These are phyloP conservation scores for Drosophila sordidapex DNA, from an alignment of 2,888 invertebrate genomes.

Conservation along the genomic window DNA sequence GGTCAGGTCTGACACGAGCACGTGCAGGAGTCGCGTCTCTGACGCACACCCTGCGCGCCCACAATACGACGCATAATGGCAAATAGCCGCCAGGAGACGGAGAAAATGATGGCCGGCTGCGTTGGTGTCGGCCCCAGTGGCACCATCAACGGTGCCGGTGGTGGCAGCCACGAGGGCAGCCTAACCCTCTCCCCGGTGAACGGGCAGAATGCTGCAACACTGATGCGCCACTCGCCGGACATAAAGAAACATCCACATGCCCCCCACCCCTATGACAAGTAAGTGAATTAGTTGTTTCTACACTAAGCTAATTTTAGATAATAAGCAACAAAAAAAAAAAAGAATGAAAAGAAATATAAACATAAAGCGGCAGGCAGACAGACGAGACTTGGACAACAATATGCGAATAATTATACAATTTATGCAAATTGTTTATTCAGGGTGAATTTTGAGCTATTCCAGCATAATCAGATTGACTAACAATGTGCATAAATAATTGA, in stretches of 20 bases:
- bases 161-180: slow-evolving; percentile 62
- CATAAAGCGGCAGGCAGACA: background rate
- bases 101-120: slow-evolving; percentile 83
- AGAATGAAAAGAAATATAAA: slow-evolving; percentile 9
- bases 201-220: slow-evolving; percentile 82
- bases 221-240: slow-evolving; percentile 83
- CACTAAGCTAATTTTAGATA: slow-evolving; percentile 45
- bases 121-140: slow-evolving; percentile 34
- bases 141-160: slow-evolving; percentile 15
- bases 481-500: slow-evolving; percentile 10
- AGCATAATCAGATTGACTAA: slow-evolving; percentile 8
- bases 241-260: slow-evolving; percentile 74
- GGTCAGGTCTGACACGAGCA: slow-evolving; percentile 92
- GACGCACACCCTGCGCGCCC: slow-evolving; percentile 85
- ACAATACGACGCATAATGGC: slow-evolving; percentile 85
- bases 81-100: slow-evolving; percentile 85
- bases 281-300: slow-evolving; percentile 48
- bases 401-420: slow-evolving; percentile 10
- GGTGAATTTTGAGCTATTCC: slow-evolving; percentile 9
- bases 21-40: slow-evolving; percentile 87
- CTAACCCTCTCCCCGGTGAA: slow-evolving; percentile 73
- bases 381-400: slow-evolving; percentile 13
- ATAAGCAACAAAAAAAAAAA: slow-evolving; percentile 42
- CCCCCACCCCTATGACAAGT: slow-evolving; percentile 82
- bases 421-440: slow-evolving; percentile 21